phyloP scores from a whole-genome alignment of 2,113 vertebrate species.

The cat (Felis catus) region F.catus_Fca126_mat1.0 CM031419.1:168408501-168409000 shows the following conservation, averaged over 20 bases:
- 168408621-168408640: not conserved
- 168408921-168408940: not conserved
- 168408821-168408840: not conserved
- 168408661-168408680: conserved; percentile 48
- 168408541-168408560: not conserved
- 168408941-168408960: conserved; percentile 20
- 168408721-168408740: not conserved
- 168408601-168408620: not conserved
- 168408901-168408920: not conserved
- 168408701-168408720: conserved; percentile 42
- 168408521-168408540: not conserved
- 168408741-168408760: not conserved
- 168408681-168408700: conserved; percentile 39
- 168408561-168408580: not conserved
- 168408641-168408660: not conserved
- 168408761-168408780: not conserved
- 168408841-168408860: not conserved
- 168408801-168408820: not conserved
- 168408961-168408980: not conserved
- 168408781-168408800: not conserved
- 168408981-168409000: not conserved
- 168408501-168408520: not conserved
- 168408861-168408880: not conserved
- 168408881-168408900: not conserved
- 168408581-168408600: not conserved